A percentile compares a stretch with the other conserved stretches of the same genome.
Evolutionary conservation across 1,140 invertebrate species (phyloP).

Genomic region (Anoplolepis gracilipes): DNA sequence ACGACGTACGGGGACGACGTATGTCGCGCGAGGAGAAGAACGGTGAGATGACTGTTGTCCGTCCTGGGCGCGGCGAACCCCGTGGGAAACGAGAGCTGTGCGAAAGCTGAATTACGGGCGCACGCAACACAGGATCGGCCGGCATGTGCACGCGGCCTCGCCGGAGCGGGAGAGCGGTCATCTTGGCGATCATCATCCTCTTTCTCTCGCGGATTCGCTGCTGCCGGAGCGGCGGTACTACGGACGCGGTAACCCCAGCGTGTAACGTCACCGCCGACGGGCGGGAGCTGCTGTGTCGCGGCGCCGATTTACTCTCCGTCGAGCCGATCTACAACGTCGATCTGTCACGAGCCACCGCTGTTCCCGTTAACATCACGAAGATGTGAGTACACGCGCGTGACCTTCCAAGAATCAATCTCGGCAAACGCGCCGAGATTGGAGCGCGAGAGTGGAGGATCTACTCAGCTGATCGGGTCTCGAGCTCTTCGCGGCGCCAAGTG

Average conservation of each 20-base stretch:
- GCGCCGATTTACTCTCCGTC: constrained; percentile 74
- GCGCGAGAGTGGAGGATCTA: background rate
- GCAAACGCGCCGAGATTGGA: background rate
- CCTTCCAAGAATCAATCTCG: background rate
- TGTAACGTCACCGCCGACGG: constrained; percentile 78
- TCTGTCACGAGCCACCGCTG: constrained; percentile 51
- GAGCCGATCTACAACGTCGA: constrained; percentile 62
- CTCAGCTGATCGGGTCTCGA: background rate
- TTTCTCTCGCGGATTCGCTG: constrained; percentile 52
- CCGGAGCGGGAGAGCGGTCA: constrained; percentile 53
- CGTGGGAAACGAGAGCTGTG: constrained; percentile 25
- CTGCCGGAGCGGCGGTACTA: constrained; percentile 22
- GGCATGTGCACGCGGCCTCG: constrained; percentile 69
- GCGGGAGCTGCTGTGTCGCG: constrained; percentile 77
- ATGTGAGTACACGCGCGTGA: constrained; percentile 71
- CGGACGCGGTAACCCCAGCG: constrained; percentile 8
- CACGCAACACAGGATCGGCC: constrained; percentile 51
- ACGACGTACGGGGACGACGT: constrained; percentile 22
- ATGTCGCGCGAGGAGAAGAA: constrained; percentile 35
- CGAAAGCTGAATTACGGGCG: constrained; percentile 13
- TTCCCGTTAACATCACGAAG: constrained; percentile 75
- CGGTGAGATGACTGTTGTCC: constrained; percentile 59
- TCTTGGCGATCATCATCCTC: constrained; percentile 58
- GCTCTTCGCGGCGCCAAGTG: too few species aligned
- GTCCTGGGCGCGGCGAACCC: constrained; percentile 69